Evolutionary conservation across 2,888 invertebrate genomes (phyloP).

Genomic region (Toxonevra muliebris): DNA sequence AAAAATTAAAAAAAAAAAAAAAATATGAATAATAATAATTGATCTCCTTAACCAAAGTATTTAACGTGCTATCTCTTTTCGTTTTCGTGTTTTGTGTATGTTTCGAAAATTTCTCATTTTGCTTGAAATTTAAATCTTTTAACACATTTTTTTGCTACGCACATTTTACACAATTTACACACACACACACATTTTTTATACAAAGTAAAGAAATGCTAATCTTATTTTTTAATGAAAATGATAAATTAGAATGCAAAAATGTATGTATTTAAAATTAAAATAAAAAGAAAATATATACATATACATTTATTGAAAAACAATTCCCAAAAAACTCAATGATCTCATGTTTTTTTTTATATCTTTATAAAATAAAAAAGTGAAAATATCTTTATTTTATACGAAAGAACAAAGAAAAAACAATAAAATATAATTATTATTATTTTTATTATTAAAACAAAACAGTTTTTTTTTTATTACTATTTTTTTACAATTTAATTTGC

Average conservation of each 20-base stretch:
- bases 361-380: constrained; percentile 33
- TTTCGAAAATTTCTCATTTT: too few relatives aligned
- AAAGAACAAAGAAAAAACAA: constrained; percentile 29
- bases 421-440: neutral
- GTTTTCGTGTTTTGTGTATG: constrained; percentile 16
- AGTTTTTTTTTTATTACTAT: constrained; percentile 20
- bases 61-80: constrained; percentile 13
- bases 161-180: neutral
- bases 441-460: constrained; percentile 34
- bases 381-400: constrained; percentile 20
- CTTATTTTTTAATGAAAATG: neutral
- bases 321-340: constrained; percentile 65
- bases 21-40: constrained; percentile 17
- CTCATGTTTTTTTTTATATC: constrained; percentile 56
- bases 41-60: constrained; percentile 43
- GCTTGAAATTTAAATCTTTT: constrained; percentile 1
- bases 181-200: neutral
- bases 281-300: constrained; percentile 35
- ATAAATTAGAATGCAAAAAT: constrained; percentile 15
- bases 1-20: constrained; percentile 4
- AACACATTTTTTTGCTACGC: constrained; percentile 3
- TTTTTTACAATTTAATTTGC: constrained; percentile 12
- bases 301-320: constrained; percentile 55
- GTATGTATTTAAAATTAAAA: constrained; percentile 23
- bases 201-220: neutral